Conservation (phyloP, 2,797 vertebrate species). For the Molothrus ater region DNA sequence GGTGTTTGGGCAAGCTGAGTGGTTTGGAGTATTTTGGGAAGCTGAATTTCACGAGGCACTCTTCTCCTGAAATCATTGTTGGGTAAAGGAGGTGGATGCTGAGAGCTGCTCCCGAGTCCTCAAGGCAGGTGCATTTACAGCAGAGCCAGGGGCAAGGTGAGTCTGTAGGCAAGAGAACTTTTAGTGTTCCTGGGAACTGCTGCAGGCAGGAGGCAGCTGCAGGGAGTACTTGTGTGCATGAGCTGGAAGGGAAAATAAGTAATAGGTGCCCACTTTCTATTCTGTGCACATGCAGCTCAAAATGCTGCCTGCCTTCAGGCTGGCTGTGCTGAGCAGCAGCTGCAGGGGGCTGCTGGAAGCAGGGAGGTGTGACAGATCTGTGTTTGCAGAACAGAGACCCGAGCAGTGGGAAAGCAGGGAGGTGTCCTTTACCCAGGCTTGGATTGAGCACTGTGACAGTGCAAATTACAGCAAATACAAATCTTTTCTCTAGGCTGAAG, state of each 20-base stretch:
- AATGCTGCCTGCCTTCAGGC: not conserved
- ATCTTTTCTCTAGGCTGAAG: slow-evolving; percentile 76
- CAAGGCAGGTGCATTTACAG: not conserved
- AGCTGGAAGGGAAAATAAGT: not conserved
- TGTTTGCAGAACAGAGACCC: not conserved
- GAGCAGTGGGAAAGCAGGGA: not conserved
- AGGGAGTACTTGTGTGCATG: not conserved
- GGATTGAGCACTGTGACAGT: slow-evolving; percentile 81
- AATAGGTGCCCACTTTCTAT: not conserved
- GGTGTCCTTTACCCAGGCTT: slow-evolving; percentile 68
- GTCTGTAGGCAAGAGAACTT: not conserved
- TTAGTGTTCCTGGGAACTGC: not conserved
- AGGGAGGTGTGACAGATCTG: not conserved
- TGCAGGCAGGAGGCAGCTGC: not conserved
- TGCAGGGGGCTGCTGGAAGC: not conserved
- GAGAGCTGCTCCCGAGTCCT: not conserved
- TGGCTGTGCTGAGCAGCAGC: not conserved
- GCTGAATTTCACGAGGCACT: not conserved
- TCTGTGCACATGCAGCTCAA: not conserved
- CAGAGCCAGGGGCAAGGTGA: not conserved
- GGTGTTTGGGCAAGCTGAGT: not conserved
- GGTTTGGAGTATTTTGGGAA: not conserved
- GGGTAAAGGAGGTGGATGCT: not conserved
- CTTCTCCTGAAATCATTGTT: not conserved
- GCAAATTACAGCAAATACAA: slow-evolving; percentile 65